Conservation (phyloP, 2,888 invertebrate genomes). For the Callyntrura guangdongensis region DNA sequence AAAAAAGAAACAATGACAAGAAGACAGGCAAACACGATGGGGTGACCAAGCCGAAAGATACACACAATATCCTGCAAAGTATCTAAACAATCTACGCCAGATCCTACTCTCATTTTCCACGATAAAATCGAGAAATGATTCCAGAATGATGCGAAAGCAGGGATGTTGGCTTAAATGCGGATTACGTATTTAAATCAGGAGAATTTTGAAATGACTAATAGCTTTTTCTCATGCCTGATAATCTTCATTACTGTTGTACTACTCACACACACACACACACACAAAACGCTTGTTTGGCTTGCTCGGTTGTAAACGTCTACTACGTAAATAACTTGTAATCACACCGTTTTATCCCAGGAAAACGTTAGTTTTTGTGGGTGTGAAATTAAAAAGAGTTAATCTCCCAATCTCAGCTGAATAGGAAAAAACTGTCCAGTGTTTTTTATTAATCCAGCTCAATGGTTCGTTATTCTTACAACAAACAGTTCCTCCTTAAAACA, state of each 20-base stretch:
- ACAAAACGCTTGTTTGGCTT: background rate
- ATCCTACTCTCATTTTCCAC: too few relatives aligned
- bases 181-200: slow-evolving; percentile 34
- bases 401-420: background rate
- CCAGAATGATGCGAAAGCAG: background rate
- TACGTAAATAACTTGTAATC: slow-evolving; percentile 33
- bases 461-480: too few relatives aligned
- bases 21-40: too few relatives aligned
- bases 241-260: background rate
- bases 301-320: background rate
- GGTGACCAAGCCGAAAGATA: too few relatives aligned
- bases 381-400: slow-evolving; percentile 46
- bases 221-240: slow-evolving; percentile 5
- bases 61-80: too few relatives aligned
- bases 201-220: slow-evolving; percentile 55
- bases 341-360: background rate
- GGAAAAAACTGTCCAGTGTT: background rate
- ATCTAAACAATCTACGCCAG: too few relatives aligned
- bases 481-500: background rate
- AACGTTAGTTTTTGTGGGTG: background rate
- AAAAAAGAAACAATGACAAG: too few relatives aligned
- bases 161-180: slow-evolving; percentile 36
- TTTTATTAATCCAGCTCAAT: slow-evolving; percentile 7
- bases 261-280: background rate
- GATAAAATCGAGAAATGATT: too few relatives aligned